Conservation (phyloP, 2,113 vertebrate genomes). For the Ceyx margarethae region DNA sequence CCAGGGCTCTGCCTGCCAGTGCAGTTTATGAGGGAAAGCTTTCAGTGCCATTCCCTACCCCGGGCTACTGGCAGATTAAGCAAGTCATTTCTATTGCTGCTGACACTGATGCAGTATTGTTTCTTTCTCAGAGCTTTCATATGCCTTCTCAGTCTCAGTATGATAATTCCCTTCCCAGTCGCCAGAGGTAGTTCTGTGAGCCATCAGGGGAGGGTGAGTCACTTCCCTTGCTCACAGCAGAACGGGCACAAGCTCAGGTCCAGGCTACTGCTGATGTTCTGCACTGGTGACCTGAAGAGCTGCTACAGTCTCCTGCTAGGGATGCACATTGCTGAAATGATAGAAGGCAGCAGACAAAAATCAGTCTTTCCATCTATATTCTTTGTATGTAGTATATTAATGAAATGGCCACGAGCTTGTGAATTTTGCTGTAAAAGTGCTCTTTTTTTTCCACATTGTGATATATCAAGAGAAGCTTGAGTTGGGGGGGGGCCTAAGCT, state of each 20-base stretch:
- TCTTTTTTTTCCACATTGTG: background rate
- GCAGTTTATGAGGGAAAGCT: constrained; percentile 3
- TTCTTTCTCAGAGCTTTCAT: background rate
- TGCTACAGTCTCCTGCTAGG: background rate
- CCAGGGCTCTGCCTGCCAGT: constrained; percentile 16
- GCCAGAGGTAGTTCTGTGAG: background rate
- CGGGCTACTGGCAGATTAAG: background rate
- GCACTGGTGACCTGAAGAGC: background rate
- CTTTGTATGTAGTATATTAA: background rate
- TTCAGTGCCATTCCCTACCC: background rate
- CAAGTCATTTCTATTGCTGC: background rate
- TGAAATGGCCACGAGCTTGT: background rate
- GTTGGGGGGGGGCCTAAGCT: background rate
- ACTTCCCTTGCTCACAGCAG: background rate
- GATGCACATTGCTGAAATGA: background rate
- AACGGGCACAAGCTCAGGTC: background rate
- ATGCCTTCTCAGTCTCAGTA: background rate
- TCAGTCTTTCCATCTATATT: background rate
- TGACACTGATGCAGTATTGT: background rate
- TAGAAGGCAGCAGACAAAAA: background rate
- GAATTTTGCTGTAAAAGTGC: background rate
- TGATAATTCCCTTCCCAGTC: background rate
- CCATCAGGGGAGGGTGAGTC: background rate
- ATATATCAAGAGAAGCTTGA: background rate
- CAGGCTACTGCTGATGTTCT: background rate